Base-by-base conservation (phyloP, 2,888 invertebrate species). In the Rhamnusium bicolor region DNA sequence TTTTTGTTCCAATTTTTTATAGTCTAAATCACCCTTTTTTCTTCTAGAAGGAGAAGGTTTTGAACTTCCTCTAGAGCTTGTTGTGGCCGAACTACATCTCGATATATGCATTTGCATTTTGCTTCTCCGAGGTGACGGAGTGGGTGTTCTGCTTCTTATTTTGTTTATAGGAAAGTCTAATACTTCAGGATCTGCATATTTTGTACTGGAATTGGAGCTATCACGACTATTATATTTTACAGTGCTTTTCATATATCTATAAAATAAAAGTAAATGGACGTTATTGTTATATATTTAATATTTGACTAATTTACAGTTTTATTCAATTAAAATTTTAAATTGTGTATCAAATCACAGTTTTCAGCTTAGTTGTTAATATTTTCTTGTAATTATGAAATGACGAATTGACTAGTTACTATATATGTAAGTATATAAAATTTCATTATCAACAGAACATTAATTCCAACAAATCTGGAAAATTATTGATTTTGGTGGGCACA, bases 1-100 rank as follows among this genome's bases (percentile, higher is more conserved):
- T 82, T 89, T 84, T 40, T 85, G 85, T 79, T 89, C 89, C 74
- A 89, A 81, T 72, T 85, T 85, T 29, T 83, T 84, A 73, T 87
- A 87, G 69, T 88, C 87, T 21, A 86, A 76, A 71, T 86, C 86
- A 10, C 66, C 75, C 69, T 73, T 76, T 1, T 61, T n/a, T 53
- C 61, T 73, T 32, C 71, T 68, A 6, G 58, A 7, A 12, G 49
- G 40, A 14, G 78, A 75, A 19, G 62, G 60, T 63, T 72, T 79
- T 5, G 78, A 77, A 58, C 77, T 80, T 54, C 53, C 76, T 51
- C 69, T 71, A 6, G 81, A 82, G 72, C 82, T 83, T 29, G 78
- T 73, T 47, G 76, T 75, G 0, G 83, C 82, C 2, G 80, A 81
- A 61, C 79, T 81, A 18, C 77, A 51, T 16, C 69, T 70, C 1